Evolutionary conservation across 2,797 vertebrate species (phyloP), one percentile per base, ranked within the genome.

Genomic region (Etheostoma nigrum): DNA sequence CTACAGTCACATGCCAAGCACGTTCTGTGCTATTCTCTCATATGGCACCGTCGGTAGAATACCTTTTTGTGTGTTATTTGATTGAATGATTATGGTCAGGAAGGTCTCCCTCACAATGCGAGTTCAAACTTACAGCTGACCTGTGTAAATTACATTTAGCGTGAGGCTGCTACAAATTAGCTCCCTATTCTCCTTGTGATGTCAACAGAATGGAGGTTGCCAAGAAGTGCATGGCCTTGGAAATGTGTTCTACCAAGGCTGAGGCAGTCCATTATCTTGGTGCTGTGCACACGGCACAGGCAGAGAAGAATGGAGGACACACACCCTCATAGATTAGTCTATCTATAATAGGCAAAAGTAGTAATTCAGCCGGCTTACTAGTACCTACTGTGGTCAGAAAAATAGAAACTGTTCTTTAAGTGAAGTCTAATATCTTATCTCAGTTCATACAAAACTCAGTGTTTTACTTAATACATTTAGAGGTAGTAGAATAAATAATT

Each of bases 121-220:
- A 82, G 92, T 92, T 91, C 90, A 92, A 85, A 74, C 84, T 74
- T 78, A 78, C 74, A 81, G 62, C 74, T 86, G 87, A 93, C 89
- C 92, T 82, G 77, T 78, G 83, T 89, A 93, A 93, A 94, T 92
- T 92, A 91, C 87, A 90, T 91, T 91, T 86, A 89, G 81, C 68
- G 80, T 85, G 82, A 84, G 71, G 77, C 86, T 81, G 82, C 86
- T 85, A 81, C 84, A 90, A 92, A 93, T 88, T 86, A 91, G 74
- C 65, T 81, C 69, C 67, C 88, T 73, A 82, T 91, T 93, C 91
- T 89, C 85, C 88, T 86, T 82, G 89, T 92, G 86, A 89, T 91
- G 91, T 89, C 87, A 80, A 90, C 77, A 88, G 87, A 91, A 90
- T 88, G 77, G 87, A 79, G 85, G 79, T 74, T 86, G 90, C 84